phyloP scores from a whole-genome alignment of 2,113 vertebrate genomes.

The Manacus vitellinus region DNA sequence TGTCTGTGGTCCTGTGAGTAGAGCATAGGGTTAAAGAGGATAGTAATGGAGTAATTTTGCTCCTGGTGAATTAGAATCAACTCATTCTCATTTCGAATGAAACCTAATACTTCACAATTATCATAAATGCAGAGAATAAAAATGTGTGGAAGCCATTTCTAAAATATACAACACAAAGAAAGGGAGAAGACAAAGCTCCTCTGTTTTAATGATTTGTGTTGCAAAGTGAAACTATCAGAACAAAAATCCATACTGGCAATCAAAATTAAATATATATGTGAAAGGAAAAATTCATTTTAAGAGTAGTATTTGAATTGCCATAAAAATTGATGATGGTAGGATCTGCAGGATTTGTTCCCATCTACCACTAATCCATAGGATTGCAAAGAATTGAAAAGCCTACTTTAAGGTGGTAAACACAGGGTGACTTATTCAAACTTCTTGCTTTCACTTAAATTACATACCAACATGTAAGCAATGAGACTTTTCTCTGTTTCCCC shows the following conservation, averaged over 20 bases:
- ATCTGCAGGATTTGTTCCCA: neutral
- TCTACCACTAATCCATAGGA: neutral
- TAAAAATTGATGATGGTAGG: neutral
- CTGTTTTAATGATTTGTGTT: neutral
- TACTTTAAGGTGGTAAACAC: neutral
- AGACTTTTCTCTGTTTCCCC: constrained; percentile 40
- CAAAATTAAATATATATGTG: neutral
- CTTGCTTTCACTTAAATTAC: constrained; percentile 31
- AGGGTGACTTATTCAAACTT: neutral
- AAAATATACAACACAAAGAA: neutral
- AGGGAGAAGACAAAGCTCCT: neutral
- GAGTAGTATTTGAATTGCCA: neutral
- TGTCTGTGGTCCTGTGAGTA: neutral
- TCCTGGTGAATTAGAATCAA: neutral
- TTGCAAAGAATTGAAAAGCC: neutral
- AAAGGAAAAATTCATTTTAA: neutral
- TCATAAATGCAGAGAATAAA: neutral
- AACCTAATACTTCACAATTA: neutral
- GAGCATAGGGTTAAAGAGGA: neutral
- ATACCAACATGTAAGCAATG: neutral
- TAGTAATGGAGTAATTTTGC: neutral
- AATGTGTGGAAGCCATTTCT: neutral
- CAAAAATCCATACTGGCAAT: neutral
- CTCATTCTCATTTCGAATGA: neutral
- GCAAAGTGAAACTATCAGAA: neutral